Conservation (phyloP, 2,888 invertebrate genomes). For the Lycophotia porphyrea region DNA sequence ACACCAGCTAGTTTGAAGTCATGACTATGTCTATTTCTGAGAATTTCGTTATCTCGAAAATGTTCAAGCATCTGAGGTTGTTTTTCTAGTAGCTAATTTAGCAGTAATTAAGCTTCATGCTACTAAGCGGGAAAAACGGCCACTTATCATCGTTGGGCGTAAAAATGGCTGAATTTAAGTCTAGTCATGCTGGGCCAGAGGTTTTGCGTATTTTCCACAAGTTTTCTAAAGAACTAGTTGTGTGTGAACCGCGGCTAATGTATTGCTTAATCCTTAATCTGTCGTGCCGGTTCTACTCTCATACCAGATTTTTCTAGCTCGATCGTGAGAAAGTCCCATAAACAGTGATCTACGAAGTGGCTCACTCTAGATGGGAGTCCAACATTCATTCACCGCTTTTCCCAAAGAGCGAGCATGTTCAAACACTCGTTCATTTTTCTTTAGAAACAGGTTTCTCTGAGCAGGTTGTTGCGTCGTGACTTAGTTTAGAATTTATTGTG, state of each 20-base stretch:
- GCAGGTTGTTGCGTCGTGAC: conserved; percentile 42
- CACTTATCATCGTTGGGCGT: conserved; percentile 29
- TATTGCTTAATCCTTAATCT: conserved; percentile 38
- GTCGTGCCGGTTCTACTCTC: conserved; percentile 34
- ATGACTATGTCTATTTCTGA: conserved; percentile 45
- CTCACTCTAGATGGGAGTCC: conserved; percentile 43
- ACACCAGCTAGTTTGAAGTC: conserved; percentile 40
- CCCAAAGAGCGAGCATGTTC: conserved; percentile 57
- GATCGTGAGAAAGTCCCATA: conserved; percentile 63
- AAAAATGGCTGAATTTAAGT: conserved; percentile 28
- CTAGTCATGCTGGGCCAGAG: neutral
- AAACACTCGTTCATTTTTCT: conserved; percentile 55
- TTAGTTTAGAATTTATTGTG: conserved; percentile 44
- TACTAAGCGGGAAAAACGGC: conserved; percentile 32
- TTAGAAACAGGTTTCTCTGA: conserved; percentile 55
- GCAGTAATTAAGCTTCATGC: conserved; percentile 47
- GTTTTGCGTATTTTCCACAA: conserved; percentile 7
- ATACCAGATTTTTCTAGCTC: conserved; percentile 48
- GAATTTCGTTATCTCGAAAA: conserved; percentile 53
- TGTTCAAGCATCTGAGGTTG: conserved; percentile 20
- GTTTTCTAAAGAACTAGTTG: conserved; percentile 33
- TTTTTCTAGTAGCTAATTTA: conserved; percentile 43
- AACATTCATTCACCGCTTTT: conserved; percentile 59
- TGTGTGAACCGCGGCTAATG: conserved; percentile 29
- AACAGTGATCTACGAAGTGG: conserved; percentile 49